phyloP scores from a whole-genome alignment of 2,113 vertebrate genomes.

The Globicephala melas region DNA sequence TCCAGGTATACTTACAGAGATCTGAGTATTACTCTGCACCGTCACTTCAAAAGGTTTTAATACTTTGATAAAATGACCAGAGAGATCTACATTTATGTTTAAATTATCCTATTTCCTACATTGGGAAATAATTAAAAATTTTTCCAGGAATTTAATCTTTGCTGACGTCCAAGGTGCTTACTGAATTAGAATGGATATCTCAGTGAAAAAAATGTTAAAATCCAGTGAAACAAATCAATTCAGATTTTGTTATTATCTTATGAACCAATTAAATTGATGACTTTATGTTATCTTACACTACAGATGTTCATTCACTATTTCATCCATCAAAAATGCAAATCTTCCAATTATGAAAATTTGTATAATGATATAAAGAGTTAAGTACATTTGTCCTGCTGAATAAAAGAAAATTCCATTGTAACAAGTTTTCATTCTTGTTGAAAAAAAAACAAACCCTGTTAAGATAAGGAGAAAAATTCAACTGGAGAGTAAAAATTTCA shows the following conservation, averaged over 20 bases:
- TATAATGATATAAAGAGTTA: not conserved
- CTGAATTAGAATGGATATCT: not conserved
- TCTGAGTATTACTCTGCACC: not conserved
- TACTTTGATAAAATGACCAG: not conserved
- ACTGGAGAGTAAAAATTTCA: not conserved
- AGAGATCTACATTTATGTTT: not conserved
- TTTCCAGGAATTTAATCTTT: constrained; percentile 27
- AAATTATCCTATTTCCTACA: not conserved
- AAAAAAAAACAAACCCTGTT: not conserved
- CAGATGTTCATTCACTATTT: not conserved
- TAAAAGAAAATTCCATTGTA: not conserved
- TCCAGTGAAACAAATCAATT: not conserved
- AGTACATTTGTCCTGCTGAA: not conserved
- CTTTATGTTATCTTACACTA: not conserved
- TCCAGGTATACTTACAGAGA: not conserved
- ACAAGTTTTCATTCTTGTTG: not conserved
- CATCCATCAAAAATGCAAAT: not conserved
- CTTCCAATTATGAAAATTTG: constrained; percentile 7
- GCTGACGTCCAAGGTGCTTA: not conserved
- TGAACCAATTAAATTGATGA: not conserved
- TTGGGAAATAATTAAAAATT: not conserved
- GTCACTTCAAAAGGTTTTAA: not conserved
- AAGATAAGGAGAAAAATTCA: not conserved
- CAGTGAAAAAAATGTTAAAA: not conserved
- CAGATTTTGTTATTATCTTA: not conserved